Evolutionary conservation across 2,888 invertebrate genomes (phyloP).

Genomic region (Cerastoderma edule): DNA sequence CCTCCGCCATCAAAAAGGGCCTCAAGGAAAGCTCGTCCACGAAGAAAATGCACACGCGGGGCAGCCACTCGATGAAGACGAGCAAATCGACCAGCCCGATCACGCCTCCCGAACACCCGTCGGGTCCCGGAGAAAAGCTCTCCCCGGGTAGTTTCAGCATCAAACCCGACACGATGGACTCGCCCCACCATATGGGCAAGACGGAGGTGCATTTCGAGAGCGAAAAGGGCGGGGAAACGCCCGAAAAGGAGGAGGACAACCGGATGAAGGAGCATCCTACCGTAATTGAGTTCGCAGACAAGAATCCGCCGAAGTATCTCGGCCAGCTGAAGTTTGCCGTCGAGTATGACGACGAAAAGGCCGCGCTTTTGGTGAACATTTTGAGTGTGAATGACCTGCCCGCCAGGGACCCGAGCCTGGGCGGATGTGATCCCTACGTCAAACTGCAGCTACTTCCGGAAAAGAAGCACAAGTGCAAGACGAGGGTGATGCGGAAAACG

Average conservation of each 20-base stretch:
- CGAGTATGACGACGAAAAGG: conserved; percentile 95
- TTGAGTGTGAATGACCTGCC: conserved; percentile 95
- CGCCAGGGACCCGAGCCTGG: conserved; percentile 90
- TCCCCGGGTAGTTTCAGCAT: conserved; percentile 85
- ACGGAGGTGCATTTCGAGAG: conserved; percentile 84
- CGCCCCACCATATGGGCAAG: conserved; percentile 57
- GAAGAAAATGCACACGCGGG: conserved; percentile 93
- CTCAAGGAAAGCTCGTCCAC: conserved; percentile 78
- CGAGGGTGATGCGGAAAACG: conserved; percentile 97
- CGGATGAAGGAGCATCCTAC: conserved; percentile 80
- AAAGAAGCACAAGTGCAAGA: conserved; percentile 98
- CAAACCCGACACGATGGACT: conserved; percentile 73
- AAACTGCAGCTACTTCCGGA: conserved; percentile 98
- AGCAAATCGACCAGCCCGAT: conserved; percentile 82
- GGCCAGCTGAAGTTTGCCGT: conserved; percentile 95
- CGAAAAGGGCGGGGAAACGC: conserved; percentile 82
- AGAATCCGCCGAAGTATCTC: conserved; percentile 85
- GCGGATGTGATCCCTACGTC: conserved; percentile 97
- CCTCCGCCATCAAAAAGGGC: conserved; percentile 82
- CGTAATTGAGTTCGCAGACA: conserved; percentile 51
- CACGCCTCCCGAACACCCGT: conserved; percentile 72
- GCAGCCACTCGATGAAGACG: conserved; percentile 73
- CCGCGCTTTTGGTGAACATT: conserved; percentile 95
- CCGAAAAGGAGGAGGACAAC: conserved; percentile 81
- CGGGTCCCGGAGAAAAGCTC: conserved; percentile 72